These are phyloP conservation scores for Seriola rivoliana DNA, from an alignment of 2,113 vertebrate species.

Conservation along the genomic window DNA sequence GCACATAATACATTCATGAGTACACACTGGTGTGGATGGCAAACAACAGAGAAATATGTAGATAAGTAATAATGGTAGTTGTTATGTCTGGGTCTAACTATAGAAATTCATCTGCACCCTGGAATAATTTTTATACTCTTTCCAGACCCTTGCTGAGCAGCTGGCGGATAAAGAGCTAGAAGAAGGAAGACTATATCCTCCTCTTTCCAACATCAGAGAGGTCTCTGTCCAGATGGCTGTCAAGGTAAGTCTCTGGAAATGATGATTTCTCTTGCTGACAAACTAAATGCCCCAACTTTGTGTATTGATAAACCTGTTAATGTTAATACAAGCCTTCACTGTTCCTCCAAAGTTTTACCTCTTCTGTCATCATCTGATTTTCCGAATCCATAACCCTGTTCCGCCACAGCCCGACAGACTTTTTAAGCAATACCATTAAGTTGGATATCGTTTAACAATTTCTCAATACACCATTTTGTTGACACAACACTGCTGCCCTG, in stretches of 20 bases:
- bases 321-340: not conserved
- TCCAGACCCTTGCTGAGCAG: slow-evolving; percentile 90
- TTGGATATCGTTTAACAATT: not conserved
- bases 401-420: not conserved
- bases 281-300: not conserved
- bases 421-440: not conserved
- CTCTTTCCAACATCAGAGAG: slow-evolving; percentile 93
- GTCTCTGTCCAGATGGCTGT: slow-evolving; percentile 95
- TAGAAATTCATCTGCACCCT: slow-evolving; percentile 1
- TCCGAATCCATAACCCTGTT: not conserved
- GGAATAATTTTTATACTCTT: slow-evolving; percentile 27
- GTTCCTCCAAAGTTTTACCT: not conserved
- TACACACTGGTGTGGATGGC: not conserved
- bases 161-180: slow-evolving; percentile 90
- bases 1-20: not conserved
- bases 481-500: not conserved
- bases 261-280: not conserved
- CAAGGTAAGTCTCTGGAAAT: slow-evolving; percentile 86
- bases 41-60: not conserved
- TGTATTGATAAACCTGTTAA: not conserved
- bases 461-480: not conserved
- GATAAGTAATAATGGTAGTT: not conserved
- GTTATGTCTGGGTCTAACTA: not conserved
- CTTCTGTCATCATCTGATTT: not conserved
- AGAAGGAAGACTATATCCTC: slow-evolving; percentile 94